Percentiles rank a stretch among this genome's conserved stretches.
Evolutionary conservation across 1,140 invertebrate genomes (phyloP).

Genomic region (Apis florea): DNA sequence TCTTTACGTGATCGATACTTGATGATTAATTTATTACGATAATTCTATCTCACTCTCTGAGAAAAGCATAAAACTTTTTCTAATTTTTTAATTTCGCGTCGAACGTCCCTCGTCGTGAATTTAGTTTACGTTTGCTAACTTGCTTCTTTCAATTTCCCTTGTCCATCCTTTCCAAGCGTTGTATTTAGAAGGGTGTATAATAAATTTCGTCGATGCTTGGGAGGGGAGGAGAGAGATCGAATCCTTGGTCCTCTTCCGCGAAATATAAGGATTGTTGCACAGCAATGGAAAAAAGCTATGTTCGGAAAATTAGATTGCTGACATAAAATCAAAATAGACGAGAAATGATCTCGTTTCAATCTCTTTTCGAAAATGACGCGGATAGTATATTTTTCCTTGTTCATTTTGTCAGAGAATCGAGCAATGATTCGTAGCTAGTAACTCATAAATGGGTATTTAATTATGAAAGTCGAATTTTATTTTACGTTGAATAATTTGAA

Average conservation of each 20-base stretch:
- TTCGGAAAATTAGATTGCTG: constrained; percentile 29
- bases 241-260: not conserved
- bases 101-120: not conserved
- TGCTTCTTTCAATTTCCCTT: too few relatives aligned
- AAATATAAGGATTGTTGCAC: not conserved
- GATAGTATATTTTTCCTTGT: not conserved
- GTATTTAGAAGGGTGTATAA: constrained; percentile 14
- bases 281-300: too few relatives aligned
- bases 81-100: constrained; percentile 1
- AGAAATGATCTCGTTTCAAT: constrained; percentile 13
- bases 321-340: constrained; percentile 19
- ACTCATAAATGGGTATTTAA: too few relatives aligned
- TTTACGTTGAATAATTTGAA: too few relatives aligned
- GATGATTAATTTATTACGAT: too few relatives aligned
- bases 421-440: not conserved
- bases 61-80: too few relatives aligned
- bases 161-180: not conserved
- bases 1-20: too few relatives aligned
- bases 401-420: not conserved
- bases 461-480: too few relatives aligned
- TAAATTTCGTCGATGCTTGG: constrained; percentile 14
- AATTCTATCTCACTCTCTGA: too few relatives aligned
- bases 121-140: not conserved
- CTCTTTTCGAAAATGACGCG: not conserved
- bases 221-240: not conserved